These are phyloP conservation scores for Leptinotarsa lineolata DNA, from an alignment of 1,140 invertebrate species.

Conservation along the genomic window DNA sequence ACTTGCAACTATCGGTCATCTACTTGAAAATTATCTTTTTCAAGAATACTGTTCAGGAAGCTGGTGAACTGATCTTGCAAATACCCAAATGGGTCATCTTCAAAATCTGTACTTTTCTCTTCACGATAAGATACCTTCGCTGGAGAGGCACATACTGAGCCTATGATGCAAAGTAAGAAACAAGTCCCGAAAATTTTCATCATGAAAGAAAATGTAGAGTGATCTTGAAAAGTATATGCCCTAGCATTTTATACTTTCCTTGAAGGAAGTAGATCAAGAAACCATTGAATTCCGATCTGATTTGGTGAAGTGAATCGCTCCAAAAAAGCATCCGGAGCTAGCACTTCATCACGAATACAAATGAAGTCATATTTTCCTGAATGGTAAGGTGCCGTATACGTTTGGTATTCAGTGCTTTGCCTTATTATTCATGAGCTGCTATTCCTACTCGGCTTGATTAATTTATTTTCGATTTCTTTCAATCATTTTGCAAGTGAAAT, in stretches of 20 bases:
- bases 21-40: slow-evolving; percentile 67
- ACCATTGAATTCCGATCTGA: not conserved
- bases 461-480: slow-evolving; percentile 16
- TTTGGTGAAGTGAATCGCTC: not conserved
- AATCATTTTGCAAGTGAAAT: slow-evolving; percentile 7
- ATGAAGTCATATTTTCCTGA: not conserved
- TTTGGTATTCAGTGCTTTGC: slow-evolving; percentile 17
- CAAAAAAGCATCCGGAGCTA: not conserved
- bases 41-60: slow-evolving; percentile 75
- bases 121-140: slow-evolving; percentile 68
- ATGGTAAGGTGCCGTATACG: too few relatives aligned
- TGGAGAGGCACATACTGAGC: slow-evolving; percentile 63
- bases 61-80: slow-evolving; percentile 80
- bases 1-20: not conserved
- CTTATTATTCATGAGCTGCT: slow-evolving; percentile 9
- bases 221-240: slow-evolving; percentile 29
- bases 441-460: not conserved
- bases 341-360: not conserved
- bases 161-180: slow-evolving; percentile 57
- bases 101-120: slow-evolving; percentile 71
- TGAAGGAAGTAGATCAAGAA: not conserved
- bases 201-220: slow-evolving; percentile 42
- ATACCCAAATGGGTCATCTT: slow-evolving; percentile 76
- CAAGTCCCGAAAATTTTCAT: slow-evolving; percentile 60
- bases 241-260: slow-evolving; percentile 35